A percentile compares a stretch with the other conserved stretches of the same genome.
Evolutionary conservation across 2,888 invertebrate species (phyloP).

Genomic region (Ormyrus thymus): DNA sequence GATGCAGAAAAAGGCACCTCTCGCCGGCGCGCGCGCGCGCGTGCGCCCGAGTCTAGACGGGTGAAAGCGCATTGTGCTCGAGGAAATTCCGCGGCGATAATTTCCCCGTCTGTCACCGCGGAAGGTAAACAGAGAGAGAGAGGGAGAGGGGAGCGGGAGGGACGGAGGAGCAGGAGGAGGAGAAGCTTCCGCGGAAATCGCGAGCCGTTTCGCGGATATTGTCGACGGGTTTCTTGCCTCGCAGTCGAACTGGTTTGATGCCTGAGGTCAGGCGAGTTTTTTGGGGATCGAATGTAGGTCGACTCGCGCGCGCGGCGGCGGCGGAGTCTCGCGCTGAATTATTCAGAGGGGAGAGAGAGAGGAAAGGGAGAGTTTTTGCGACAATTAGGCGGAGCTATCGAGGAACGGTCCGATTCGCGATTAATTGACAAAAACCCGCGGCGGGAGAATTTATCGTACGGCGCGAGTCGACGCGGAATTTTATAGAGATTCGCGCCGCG

Average conservation of each 20-base stretch:
- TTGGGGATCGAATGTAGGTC: conserved; percentile 31
- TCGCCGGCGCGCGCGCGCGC: not conserved
- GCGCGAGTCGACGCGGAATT: too few relatives aligned
- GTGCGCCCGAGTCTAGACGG: conserved; percentile 8
- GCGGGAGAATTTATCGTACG: too few relatives aligned
- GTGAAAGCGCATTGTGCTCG: conserved; percentile 39
- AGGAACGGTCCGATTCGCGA: too few relatives aligned
- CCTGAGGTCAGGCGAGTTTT: conserved; percentile 5
- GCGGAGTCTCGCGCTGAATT: too few relatives aligned
- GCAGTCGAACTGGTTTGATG: conserved; percentile 45
- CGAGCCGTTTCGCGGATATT: conserved; percentile 28
- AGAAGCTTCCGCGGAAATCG: conserved; percentile 50
- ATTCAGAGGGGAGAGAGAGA: too few relatives aligned
- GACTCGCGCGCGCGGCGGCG: not conserved
- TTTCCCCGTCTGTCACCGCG: conserved; percentile 29
- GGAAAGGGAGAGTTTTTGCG: not conserved
- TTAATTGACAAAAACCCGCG: too few relatives aligned
- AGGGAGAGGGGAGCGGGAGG: conserved; percentile 8
- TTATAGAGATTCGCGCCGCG: too few relatives aligned
- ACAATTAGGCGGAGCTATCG: not conserved
- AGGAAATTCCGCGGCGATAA: conserved; percentile 41
- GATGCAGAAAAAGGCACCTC: not conserved
- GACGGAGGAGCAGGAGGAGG: not conserved
- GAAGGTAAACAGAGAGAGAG: not conserved
- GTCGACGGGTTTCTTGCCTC: conserved; percentile 34